A percentile compares a stretch with the other conserved stretches of the same genome.
phyloP scores from a whole-genome alignment of 2,797 vertebrate species.

The Babyrousa celebensis region DNA sequence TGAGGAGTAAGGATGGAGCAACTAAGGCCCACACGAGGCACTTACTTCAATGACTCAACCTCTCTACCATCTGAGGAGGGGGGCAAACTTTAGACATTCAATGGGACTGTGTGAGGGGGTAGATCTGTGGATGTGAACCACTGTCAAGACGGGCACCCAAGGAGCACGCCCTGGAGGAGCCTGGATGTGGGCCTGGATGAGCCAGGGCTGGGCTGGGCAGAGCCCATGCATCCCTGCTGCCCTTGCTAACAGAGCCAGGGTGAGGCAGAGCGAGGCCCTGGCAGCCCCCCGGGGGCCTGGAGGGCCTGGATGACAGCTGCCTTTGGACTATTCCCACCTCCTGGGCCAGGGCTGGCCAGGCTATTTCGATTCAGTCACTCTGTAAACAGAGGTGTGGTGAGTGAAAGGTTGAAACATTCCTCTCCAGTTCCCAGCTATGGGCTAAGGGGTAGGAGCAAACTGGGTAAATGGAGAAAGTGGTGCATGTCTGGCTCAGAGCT shows the following conservation, averaged over 20 bases:
- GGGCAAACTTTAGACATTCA: background rate
- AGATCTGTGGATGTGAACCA: background rate
- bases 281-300: background rate
- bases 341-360: background rate
- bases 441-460: background rate
- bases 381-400: slow-evolving; percentile 73
- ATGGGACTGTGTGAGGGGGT: background rate
- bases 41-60: background rate
- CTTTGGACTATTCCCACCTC: background rate
- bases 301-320: background rate
- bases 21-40: background rate
- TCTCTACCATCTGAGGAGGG: background rate
- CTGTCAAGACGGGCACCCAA: background rate
- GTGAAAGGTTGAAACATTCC: background rate
- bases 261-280: background rate
- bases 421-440: background rate
- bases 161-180: background rate
- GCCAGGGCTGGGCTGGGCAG: background rate
- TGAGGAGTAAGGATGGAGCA: background rate
- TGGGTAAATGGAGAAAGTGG: background rate
- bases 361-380: background rate
- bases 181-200: background rate
- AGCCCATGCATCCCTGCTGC: background rate
- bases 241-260: background rate
- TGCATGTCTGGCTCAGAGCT: background rate